Evolutionary conservation across 2,113 vertebrate genomes (phyloP).

Genomic region (Polypterus senegalus): DNA sequence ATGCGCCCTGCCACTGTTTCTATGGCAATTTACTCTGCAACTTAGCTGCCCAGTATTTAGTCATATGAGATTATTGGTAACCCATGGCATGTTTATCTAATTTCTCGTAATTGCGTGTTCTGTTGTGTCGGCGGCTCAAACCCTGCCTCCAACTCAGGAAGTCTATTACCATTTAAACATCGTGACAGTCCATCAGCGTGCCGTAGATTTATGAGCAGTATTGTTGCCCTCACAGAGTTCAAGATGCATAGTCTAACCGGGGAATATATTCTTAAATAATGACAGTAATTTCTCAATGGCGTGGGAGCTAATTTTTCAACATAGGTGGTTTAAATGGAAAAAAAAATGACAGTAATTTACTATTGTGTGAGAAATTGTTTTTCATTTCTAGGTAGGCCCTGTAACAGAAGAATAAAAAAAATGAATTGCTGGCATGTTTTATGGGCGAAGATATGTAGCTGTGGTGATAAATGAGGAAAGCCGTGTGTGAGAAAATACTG

Average conservation of each 20-base stretch:
- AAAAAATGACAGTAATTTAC: constrained; percentile 1
- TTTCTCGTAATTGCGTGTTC: background rate
- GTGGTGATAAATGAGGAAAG: background rate
- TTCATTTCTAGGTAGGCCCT: background rate
- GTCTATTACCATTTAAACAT: background rate
- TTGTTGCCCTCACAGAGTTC: background rate
- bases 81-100: background rate
- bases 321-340: background rate
- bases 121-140: background rate
- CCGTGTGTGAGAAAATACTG: too few relatives aligned
- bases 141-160: background rate
- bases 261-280: constrained; percentile 1
- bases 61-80: background rate
- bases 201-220: background rate
- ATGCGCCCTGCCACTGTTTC: background rate
- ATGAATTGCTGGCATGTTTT: background rate
- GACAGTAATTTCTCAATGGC: background rate
- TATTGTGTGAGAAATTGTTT: background rate
- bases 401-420: background rate
- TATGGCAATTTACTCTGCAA: background rate
- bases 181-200: background rate
- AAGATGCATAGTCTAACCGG: background rate
- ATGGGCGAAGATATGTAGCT: background rate
- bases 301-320: constrained; percentile 3
- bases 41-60: background rate